Percentiles rank a stretch among this genome's conserved stretches.
Conservation (phyloP, 2,888 invertebrate species). For the Horisme vitalbata region DNA sequence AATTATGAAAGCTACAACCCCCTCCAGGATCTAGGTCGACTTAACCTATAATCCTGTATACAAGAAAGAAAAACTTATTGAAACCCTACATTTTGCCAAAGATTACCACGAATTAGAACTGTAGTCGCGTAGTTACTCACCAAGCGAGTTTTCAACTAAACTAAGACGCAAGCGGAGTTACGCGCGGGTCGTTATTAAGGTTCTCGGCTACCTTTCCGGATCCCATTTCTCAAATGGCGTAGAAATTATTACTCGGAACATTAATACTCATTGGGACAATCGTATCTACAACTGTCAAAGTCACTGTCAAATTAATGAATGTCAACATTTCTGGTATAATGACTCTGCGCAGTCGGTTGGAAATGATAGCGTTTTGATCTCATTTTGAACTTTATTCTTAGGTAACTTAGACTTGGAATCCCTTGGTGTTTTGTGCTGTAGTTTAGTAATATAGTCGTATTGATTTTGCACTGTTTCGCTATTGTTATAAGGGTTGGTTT, state of each 20-base stretch:
- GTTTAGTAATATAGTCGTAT: constrained; percentile 47
- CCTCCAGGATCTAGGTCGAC: no score
- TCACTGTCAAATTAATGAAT: constrained; percentile 69
- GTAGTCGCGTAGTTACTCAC: no score
- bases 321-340: constrained; percentile 57
- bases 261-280: constrained; percentile 54
- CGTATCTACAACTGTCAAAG: constrained; percentile 66
- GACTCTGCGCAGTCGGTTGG: constrained; percentile 61
- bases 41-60: no score
- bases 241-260: constrained; percentile 65
- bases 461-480: constrained; percentile 45
- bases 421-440: constrained; percentile 16
- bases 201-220: not conserved
- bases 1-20: no score
- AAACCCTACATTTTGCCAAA: no score
- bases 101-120: no score
- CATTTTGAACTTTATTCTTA: constrained; percentile 26
- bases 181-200: no score
- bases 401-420: constrained; percentile 8
- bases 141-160: no score
- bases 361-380: constrained; percentile 60
- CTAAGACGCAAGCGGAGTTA: no score
- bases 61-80: no score
- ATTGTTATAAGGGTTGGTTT: constrained; percentile 14
- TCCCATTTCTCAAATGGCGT: constrained; percentile 50